Base-by-base conservation (phyloP, 1,140 invertebrate genomes). In the Drosophila suzukii region DNA sequence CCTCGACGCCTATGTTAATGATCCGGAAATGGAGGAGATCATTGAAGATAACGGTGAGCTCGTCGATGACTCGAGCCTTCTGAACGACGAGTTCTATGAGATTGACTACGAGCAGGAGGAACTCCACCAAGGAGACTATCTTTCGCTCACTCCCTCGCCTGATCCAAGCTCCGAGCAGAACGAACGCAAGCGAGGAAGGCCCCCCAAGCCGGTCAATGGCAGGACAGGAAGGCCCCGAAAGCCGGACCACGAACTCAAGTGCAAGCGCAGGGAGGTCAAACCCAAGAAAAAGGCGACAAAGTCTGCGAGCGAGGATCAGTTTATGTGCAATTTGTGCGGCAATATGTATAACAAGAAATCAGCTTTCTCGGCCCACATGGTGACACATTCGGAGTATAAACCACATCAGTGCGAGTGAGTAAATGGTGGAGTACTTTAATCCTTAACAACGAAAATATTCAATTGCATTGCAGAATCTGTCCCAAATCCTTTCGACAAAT, bases 361-460 rank as follows among this genome's bases (percentile, higher is more conserved):
- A 0, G 7, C 58, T 0, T 91, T 89, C 47, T 78, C 61, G 0
- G 65, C 78, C 20, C 91, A 92, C 36, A 83, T 90, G 88, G 79
- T 61, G 17, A 55, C 71, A 5, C 91, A 92, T 38, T 72, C 76
- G 3, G 76, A 91, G 30, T 86, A 82, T 46, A 91, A 91, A 50
- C 86, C 90, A 0, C 88, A 91, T 34, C 76, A 91, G 38, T 92
- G 91, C 91, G 91, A 92, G 91, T 92, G 75, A 62, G 88, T 70
- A 30, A 7, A 17, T n/a, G 3, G 10, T 20, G 10, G 4, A 46
- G 5, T 5, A 0, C 8, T 1, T 10, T 10, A 46, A 20, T 10
- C 11, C 0, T 30, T 4, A 15, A 2, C 0, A 10, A 15, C 3
- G 7, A 47, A 47, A 13, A 1, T 24, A 0, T 4, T 8, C 2